These are phyloP conservation scores for Drosophila parabipectinata DNA, from an alignment of 1,140 invertebrate genomes.

Conservation along the genomic window DNA sequence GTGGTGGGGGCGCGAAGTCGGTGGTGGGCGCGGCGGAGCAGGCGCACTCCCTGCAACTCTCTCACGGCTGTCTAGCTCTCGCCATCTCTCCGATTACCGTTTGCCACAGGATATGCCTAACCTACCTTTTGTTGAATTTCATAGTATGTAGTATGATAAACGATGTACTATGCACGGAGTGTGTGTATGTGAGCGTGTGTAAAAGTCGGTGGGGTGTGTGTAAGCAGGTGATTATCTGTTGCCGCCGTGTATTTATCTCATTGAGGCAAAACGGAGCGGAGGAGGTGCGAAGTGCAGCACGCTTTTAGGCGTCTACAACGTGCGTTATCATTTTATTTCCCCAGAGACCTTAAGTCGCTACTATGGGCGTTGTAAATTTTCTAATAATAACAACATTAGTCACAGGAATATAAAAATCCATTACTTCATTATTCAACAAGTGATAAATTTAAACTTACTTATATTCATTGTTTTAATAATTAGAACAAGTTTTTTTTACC, in stretches of 20 bases:
- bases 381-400: background rate
- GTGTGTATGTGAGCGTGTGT: constrained; percentile 14
- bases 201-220: constrained; percentile 50
- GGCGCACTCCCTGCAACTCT: constrained; percentile 52
- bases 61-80: constrained; percentile 21
- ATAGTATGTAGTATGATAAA: constrained; percentile 64
- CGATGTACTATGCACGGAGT: constrained; percentile 14
- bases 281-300: constrained; percentile 26
- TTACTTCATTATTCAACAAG: constrained; percentile 25
- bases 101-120: constrained; percentile 66
- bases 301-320: constrained; percentile 32
- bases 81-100: constrained; percentile 1
- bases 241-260: constrained; percentile 77
- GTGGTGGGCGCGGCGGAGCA: constrained; percentile 75
- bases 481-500: background rate
- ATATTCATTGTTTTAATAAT: background rate
- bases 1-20: constrained; percentile 18
- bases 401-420: background rate
- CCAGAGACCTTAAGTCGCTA: background rate
- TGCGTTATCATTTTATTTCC: constrained; percentile 27
- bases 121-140: constrained; percentile 77
- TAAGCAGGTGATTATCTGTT: constrained; percentile 83
- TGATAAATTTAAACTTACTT: background rate
- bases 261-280: constrained; percentile 50
- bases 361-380: constrained; percentile 4